Percentiles rank a stretch among this genome's conserved stretches.
Evolutionary conservation across 2,888 invertebrate genomes (phyloP).

Genomic region (Nomada lathburiana): DNA sequence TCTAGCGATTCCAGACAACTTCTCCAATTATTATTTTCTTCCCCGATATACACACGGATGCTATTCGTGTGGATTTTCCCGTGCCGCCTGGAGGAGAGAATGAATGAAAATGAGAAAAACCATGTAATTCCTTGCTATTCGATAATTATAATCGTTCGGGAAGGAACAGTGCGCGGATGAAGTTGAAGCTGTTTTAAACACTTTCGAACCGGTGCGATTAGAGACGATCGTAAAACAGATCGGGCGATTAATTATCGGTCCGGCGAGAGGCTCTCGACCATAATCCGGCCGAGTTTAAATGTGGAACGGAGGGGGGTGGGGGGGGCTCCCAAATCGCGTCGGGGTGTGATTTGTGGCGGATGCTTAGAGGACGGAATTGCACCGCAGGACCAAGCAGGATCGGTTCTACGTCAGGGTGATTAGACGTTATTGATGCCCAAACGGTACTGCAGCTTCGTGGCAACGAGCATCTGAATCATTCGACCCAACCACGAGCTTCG

Average conservation of each 20-base stretch:
- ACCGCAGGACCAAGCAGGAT: constrained; percentile 73
- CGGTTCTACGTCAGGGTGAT: constrained; percentile 77
- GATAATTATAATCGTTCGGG: not conserved
- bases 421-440: constrained; percentile 79
- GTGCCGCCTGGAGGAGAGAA: no score
- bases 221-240: constrained; percentile 64
- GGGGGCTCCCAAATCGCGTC: constrained; percentile 68
- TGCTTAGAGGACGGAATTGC: constrained; percentile 82
- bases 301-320: constrained; percentile 54
- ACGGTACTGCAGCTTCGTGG: constrained; percentile 55
- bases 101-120: not conserved
- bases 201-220: constrained; percentile 57
- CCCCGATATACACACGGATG: no score
- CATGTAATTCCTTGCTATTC: no score
- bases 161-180: not conserved
- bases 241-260: constrained; percentile 71
- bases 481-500: constrained; percentile 24
- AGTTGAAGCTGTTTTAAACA: constrained; percentile 56
- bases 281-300: constrained; percentile 77
- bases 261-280: constrained; percentile 64
- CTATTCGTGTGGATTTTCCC: no score
- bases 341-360: constrained; percentile 80
- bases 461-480: constrained; percentile 68
- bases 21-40: no score
- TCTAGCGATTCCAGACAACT: no score